Evolutionary conservation across 2,888 invertebrate species (phyloP).

Genomic region (Cylloceria caligata): DNA sequence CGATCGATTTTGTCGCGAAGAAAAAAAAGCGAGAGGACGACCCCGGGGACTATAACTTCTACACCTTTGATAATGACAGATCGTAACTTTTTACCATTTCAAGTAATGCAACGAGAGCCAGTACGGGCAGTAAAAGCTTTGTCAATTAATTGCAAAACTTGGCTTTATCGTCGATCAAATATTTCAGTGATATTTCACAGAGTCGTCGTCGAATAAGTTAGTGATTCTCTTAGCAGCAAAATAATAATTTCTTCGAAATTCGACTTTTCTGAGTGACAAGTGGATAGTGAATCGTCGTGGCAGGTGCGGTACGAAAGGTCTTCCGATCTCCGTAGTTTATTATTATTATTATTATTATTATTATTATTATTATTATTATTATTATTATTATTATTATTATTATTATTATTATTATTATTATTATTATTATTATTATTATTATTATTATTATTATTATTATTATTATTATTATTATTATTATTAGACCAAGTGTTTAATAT

Average conservation of each 20-base stretch:
- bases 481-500: too few relatives aligned
- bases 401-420: too few relatives aligned
- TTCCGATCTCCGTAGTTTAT: too few relatives aligned
- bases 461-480: too few relatives aligned
- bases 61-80: slow-evolving; percentile 30
- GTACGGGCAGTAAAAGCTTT: slow-evolving; percentile 11
- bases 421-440: too few relatives aligned
- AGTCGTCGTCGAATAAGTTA: not conserved
- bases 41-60: not conserved
- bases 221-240: not conserved
- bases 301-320: too few relatives aligned
- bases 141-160: slow-evolving; percentile 54
- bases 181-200: not conserved
- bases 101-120: not conserved
- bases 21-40: not conserved
- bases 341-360: too few relatives aligned
- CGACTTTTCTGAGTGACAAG: too few relatives aligned
- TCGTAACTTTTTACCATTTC: slow-evolving; percentile 37
- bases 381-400: too few relatives aligned
- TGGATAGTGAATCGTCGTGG: too few relatives aligned
- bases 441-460: too few relatives aligned
- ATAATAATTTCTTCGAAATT: not conserved
- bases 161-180: slow-evolving; percentile 17
- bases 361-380: too few relatives aligned
- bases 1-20: not conserved